Evolutionary conservation across 2,888 invertebrate genomes (phyloP).

Genomic region (Coronaproctus castanopsis): DNA sequence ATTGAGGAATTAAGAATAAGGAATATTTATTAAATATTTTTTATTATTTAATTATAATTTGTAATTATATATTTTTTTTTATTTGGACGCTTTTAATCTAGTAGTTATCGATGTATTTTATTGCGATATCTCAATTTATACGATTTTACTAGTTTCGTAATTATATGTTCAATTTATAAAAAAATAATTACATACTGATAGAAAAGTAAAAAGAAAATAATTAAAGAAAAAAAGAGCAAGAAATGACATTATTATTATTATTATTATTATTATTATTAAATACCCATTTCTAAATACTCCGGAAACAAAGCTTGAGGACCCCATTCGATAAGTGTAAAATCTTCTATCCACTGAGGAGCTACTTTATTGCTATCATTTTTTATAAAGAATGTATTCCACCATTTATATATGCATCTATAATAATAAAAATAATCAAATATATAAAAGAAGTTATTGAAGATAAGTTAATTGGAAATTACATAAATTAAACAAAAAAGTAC

Average conservation of each 20-base stretch:
- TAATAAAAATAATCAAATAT: background rate
- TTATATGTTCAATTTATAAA: background rate
- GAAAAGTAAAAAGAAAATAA: background rate
- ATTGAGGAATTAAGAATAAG: no score
- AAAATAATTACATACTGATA: background rate
- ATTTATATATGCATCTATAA: background rate
- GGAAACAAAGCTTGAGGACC: constrained; percentile 77
- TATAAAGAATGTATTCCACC: constrained; percentile 7
- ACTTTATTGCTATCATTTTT: background rate
- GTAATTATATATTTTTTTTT: no score
- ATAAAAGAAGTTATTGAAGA: background rate
- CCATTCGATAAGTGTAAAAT: constrained; percentile 67
- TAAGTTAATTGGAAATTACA: no score
- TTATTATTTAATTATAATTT: no score
- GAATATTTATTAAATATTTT: no score
- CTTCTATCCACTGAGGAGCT: constrained; percentile 56
- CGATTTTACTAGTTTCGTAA: background rate
- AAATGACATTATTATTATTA: background rate
- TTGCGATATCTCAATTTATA: no score
- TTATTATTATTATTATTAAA: constrained; percentile 18
- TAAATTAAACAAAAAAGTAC: no score
- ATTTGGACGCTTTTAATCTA: no score
- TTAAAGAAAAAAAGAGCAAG: background rate
- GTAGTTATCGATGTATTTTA: no score
- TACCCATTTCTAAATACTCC: constrained; percentile 96